These are phyloP conservation scores for Perizoma flavofasciatum DNA, from an alignment of 2,888 invertebrate species.

Conservation along the genomic window DNA sequence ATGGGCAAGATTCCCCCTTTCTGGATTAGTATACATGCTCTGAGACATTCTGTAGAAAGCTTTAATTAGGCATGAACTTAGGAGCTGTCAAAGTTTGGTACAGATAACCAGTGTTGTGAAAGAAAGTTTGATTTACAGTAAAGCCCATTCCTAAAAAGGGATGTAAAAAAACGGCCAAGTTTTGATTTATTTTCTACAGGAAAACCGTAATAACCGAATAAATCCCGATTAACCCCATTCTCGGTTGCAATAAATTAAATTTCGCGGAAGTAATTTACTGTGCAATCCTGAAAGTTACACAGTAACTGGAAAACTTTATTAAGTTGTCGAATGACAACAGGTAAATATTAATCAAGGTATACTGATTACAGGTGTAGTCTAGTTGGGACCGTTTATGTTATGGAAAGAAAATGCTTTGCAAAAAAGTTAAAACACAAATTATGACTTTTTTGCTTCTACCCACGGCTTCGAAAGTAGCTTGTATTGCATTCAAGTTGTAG, in stretches of 20 bases:
- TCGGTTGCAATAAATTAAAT: conserved; percentile 26
- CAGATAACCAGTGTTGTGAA: no score
- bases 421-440: no score
- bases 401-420: no score
- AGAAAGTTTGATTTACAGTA: no score
- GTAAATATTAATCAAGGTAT: conserved; percentile 54
- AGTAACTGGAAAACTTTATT: conserved; percentile 39
- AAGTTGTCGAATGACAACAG: conserved; percentile 43
- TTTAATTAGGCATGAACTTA: no score
- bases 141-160: not conserved
- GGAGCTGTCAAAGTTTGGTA: no score
- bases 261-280: conserved; percentile 17
- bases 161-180: not conserved
- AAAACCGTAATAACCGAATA: conserved; percentile 20
- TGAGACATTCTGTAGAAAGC: no score
- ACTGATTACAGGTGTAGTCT: conserved; percentile 33
- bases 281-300: conserved; percentile 33
- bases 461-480: no score
- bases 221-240: conserved; percentile 28
- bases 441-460: no score
- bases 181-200: conserved; percentile 13
- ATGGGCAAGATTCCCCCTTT: no score
- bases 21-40: no score
- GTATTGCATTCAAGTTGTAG: no score
- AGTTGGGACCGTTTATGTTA: conserved; percentile 15